Base-by-base conservation (phyloP, 2,888 invertebrate species). In the Pseudococcus viburni region DNA sequence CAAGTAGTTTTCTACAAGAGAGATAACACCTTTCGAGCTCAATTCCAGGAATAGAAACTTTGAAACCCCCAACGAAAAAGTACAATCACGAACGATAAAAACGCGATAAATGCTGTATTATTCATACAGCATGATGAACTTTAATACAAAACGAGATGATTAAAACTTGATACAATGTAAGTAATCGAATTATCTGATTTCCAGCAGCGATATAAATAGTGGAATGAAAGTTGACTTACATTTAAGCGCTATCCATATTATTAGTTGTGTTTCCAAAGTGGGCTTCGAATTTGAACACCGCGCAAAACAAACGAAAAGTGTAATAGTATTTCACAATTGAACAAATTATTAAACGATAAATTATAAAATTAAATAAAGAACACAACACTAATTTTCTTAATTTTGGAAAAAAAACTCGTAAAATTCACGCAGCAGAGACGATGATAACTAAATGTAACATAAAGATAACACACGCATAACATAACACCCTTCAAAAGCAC, bases 391-490 rank as follows among this genome's bases (percentile, higher is more conserved):
- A 46, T 8, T 83, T 83, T 46, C 2, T 33, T 39, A 33, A 83
- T 33, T 83, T 83, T 33, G 15, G 17, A 46, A 46, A 83, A 83
- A 83, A 83, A 83, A 42, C 26, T 83, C 80, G 80, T 83, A 83
- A 83, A 83, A 83, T 46, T 83, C 80, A 46, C 80, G 80, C 80
- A 83, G 42, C 46, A 83, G 46, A 83, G 80, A 83, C 19, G 80
- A 83, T 83, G 80, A 83, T 83, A 83, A 83, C 80, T 83, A 83
- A 83, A 83, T 83, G 80, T 83, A 83, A 83, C 39, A 83, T 83
- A 83, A 83, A 83, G 80, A 83, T 83, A 83, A 83, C 80, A 83
- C 80, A 83, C 80, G 80, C 80, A 83, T 83, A 83, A 83, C 80
- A 83, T 83, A 83, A 83, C 80, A 83, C 80, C 80, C 80, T 46